Evolutionary conservation across 2,797 vertebrate species (phyloP).

Genomic region (Tangara arthus): DNA sequence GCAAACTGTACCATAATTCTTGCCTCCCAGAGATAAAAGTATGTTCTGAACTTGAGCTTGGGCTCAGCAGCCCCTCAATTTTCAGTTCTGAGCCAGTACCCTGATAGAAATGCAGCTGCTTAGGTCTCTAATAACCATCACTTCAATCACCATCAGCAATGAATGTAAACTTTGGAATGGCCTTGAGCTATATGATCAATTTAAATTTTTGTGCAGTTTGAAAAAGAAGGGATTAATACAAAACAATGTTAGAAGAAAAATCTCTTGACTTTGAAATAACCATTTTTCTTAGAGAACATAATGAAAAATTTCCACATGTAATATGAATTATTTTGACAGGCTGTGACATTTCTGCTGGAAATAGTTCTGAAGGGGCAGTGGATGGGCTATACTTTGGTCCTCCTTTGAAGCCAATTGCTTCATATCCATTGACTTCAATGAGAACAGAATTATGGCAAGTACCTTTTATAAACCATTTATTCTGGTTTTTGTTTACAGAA

Average conservation of each 20-base stretch:
- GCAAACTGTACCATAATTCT: not conserved
- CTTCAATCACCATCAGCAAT: conserved; percentile 24
- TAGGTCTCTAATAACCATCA: conserved; percentile 17
- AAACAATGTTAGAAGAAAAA: conserved; percentile 8
- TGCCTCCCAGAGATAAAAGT: conserved; percentile 2
- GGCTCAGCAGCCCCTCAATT: not conserved
- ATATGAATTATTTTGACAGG: conserved; percentile 38
- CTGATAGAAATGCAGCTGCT: conserved; percentile 43
- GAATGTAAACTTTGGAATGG: conserved; percentile 6
- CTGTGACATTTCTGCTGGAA: not conserved
- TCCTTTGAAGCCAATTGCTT: not conserved
- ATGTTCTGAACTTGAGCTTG: conserved; percentile 21
- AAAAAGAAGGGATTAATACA: not conserved
- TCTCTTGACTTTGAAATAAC: not conserved
- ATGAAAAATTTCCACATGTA: not conserved
- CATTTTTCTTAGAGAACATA: not conserved
- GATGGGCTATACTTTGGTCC: not conserved
- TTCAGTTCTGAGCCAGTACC: conserved; percentile 12
- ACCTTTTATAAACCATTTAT: not conserved
- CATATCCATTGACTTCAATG: not conserved
- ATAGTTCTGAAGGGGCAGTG: not conserved
- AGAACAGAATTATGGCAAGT: not conserved
- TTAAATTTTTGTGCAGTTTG: not conserved
- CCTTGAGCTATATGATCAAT: conserved; percentile 12
- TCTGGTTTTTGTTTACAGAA: not conserved